Base-by-base conservation (phyloP, 2,888 invertebrate genomes). In the Pelosia muscerda region DNA sequence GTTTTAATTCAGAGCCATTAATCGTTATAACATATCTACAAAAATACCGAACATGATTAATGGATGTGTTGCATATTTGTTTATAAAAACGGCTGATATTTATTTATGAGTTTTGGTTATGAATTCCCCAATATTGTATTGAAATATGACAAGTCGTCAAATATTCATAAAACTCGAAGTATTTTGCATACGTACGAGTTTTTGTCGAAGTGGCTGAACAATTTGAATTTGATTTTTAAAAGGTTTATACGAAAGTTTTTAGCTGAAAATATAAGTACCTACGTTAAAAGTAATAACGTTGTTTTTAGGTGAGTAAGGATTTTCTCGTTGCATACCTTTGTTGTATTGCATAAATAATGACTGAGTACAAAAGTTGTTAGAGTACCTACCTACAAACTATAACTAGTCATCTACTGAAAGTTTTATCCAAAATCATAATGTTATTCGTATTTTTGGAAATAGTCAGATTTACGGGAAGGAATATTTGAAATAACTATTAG, bases 1-100 rank as follows among this genome's bases (percentile, higher is more conserved):
- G 34, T 67, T 77, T 72, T 75, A 72, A 79, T 72, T 69, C 66
- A 38, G 19, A 42, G 26, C 26, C 66, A 77, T 77, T 70, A 61
- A 69, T 80, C 64, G 49, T 65, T 77, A 66, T 67, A 79, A 65
- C 63, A 66, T 68, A 68, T 68, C 49, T 69, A 71, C 66, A 69
- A 73, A 77, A 59, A 69, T n/a, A n/a, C 49, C 68, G 55, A 65
- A 73, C 49, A 49, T 70, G 68, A 79, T 69, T 42, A 60, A 79
- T 71, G 71, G 25, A 23, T 55, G 22, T n/a, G 31, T 55, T 61
- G 22, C 61, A 63, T 53, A 63, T 66, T 71, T 79, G 26, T 71
- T 55, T 65, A 58, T 64, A 10, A 65, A 63, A 70, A 61, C 42
- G 23, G 49, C n/a, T 13, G 19, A n/a, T 63, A 63, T 65, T 64